A percentile compares a stretch with the other conserved stretches of the same genome.
These are phyloP conservation scores for Cryptocephalus primarius DNA, from an alignment of 2,888 invertebrate genomes.

Conservation along the genomic window DNA sequence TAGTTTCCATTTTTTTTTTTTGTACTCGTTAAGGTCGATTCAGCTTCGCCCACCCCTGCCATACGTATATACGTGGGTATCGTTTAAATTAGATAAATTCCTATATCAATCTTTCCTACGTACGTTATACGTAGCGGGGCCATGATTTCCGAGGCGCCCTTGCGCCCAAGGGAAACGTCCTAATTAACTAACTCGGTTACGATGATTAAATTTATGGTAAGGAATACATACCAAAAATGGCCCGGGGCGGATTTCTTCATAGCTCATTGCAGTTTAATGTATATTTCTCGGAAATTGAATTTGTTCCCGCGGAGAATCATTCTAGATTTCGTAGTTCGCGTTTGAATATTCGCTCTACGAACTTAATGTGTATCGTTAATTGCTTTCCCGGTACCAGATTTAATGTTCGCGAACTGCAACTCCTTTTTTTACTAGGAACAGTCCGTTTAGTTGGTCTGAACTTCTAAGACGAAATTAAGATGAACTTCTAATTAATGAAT, in stretches of 20 bases:
- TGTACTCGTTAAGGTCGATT: too few relatives aligned
- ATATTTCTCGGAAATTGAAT: constrained; percentile 22
- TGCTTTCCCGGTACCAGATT: neutral
- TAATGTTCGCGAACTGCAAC: too few relatives aligned
- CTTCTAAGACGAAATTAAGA: too few relatives aligned
- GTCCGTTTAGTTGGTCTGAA: too few relatives aligned
- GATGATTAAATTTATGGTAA: constrained; percentile 33
- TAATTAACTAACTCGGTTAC: constrained; percentile 32
- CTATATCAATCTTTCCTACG: neutral
- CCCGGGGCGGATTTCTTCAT: constrained; percentile 21
- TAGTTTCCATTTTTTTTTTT: too few relatives aligned
- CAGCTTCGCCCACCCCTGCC: too few relatives aligned
- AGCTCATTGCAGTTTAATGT: constrained; percentile 21
- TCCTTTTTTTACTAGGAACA: too few relatives aligned
- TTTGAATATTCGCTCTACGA: neutral
- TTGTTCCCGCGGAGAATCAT: constrained; percentile 2
- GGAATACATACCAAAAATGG: constrained; percentile 31
- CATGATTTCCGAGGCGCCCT: constrained; percentile 3
- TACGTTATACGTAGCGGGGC: neutral
- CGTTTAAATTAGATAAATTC: too few relatives aligned
- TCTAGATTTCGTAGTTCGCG: too few relatives aligned
- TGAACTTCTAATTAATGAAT: too few relatives aligned
- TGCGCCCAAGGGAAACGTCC: constrained; percentile 6
- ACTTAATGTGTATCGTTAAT: neutral
- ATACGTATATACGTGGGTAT: too few relatives aligned